A percentile compares a stretch with the other conserved stretches of the same genome.
These are phyloP conservation scores for Meiosimyza decipiens DNA, from an alignment of 2,888 invertebrate species.

Conservation along the genomic window DNA sequence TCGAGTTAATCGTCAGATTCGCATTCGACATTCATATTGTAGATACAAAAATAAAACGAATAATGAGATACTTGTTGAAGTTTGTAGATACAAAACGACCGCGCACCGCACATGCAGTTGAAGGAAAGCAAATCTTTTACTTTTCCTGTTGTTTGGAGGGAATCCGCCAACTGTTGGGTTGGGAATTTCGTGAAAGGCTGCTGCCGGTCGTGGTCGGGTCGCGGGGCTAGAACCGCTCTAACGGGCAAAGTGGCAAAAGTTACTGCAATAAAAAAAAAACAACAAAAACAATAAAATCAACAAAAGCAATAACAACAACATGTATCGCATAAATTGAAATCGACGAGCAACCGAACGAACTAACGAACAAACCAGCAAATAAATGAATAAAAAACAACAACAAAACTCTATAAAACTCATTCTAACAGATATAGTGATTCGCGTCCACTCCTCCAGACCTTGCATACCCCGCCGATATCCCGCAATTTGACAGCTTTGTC, in stretches of 20 bases:
- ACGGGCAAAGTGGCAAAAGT: slow-evolving; percentile 8
- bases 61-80: neutral
- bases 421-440: slow-evolving; percentile 29
- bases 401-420: slow-evolving; percentile 42
- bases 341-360: neutral
- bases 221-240: slow-evolving; percentile 1
- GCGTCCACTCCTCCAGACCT: too few species aligned
- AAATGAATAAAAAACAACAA: neutral
- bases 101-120: too few species aligned
- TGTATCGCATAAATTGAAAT: slow-evolving; percentile 28
- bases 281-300: slow-evolving; percentile 14
- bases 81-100: slow-evolving; percentile 4
- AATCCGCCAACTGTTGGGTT: too few species aligned
- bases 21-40: neutral
- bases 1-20: slow-evolving; percentile 15
- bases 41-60: too few species aligned
- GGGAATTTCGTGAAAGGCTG: too few species aligned
- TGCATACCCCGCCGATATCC: neutral
- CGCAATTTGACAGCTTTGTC: too few species aligned
- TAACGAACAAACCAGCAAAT: neutral
- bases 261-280: slow-evolving; percentile 16
- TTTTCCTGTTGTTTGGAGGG: too few species aligned
- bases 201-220: neutral
- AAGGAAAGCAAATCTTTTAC: too few species aligned
- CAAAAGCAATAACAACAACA: slow-evolving; percentile 12